These are phyloP conservation scores for Micoletzkya japonica DNA, from an alignment of 2,888 invertebrate species.

Conservation along the genomic window DNA sequence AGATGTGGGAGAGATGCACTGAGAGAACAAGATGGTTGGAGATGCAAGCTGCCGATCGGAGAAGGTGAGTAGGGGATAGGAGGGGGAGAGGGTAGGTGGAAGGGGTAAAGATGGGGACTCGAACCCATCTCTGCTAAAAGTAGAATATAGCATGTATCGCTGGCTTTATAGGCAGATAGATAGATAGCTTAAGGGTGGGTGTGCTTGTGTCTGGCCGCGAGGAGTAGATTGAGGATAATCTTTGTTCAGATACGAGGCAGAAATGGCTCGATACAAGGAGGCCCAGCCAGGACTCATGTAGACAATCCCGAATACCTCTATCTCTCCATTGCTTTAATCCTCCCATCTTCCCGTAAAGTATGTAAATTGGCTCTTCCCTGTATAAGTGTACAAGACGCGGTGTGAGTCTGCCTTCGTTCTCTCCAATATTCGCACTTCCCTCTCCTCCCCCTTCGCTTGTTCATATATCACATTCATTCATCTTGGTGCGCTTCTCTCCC, in stretches of 20 bases:
- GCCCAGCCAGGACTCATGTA: neutral
- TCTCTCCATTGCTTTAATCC: neutral
- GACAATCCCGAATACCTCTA: neutral
- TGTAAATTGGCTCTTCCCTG: too few relatives aligned
- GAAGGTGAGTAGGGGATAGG: too few relatives aligned
- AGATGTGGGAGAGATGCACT: conserved; percentile 28
- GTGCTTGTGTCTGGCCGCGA: neutral
- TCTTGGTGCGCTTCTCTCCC: too few relatives aligned
- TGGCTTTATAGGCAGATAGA: neutral
- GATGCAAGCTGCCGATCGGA: conserved; percentile 24
- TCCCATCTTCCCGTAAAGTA: too few relatives aligned
- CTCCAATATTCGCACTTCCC: too few relatives aligned
- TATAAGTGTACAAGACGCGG: too few relatives aligned
- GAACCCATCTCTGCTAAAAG: neutral
- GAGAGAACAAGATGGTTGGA: conserved; percentile 26
- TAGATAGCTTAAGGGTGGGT: neutral
- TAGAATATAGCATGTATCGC: neutral
- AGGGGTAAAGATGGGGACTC: too few relatives aligned
- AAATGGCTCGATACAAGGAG: conserved; percentile 24
- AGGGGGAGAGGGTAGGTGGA: too few relatives aligned
- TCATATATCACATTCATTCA: too few relatives aligned
- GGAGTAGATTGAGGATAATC: neutral
- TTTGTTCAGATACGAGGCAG: conserved; percentile 16
- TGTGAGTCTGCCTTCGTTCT: too few relatives aligned
- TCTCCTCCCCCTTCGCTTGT: too few relatives aligned